Conservation (phyloP, 2,797 vertebrate species). For the Enteromius treurensis region DNA sequence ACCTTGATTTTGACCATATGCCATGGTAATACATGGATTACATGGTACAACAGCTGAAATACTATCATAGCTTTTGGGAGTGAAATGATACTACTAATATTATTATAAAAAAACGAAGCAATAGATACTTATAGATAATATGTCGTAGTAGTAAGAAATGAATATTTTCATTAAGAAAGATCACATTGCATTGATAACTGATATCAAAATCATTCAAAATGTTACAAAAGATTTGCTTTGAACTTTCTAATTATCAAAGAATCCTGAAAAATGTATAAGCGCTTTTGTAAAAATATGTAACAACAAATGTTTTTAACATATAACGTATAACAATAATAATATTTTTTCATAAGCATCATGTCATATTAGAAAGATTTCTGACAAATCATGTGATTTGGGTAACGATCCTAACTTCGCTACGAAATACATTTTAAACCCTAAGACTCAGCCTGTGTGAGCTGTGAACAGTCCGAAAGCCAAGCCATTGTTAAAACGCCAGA, state of each 20-base stretch:
- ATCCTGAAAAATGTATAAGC: neutral
- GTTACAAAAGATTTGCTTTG: neutral
- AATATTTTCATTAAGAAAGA: neutral
- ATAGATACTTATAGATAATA: too few relatives aligned
- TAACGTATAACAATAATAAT: neutral
- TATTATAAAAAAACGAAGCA: too few relatives aligned
- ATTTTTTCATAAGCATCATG: neutral
- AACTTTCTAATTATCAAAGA: neutral
- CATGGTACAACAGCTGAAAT: neutral
- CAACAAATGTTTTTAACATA: neutral
- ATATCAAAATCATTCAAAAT: neutral
- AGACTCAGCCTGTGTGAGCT: too few relatives aligned
- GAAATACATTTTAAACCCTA: neutral
- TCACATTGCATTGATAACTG: neutral
- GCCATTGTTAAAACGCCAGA: too few relatives aligned
- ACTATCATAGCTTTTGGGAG: neutral
- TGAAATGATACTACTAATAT: neutral
- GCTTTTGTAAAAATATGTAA: neutral
- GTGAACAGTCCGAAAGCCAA: too few relatives aligned
- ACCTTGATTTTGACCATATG: neutral
- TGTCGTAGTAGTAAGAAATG: neutral
- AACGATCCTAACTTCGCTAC: neutral
- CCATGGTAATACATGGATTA: neutral
- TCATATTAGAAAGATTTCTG: neutral
- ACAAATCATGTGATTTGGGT: neutral